Conservation (phyloP, 2,113 vertebrate genomes). For the Eulacestoma nigropectus region DNA sequence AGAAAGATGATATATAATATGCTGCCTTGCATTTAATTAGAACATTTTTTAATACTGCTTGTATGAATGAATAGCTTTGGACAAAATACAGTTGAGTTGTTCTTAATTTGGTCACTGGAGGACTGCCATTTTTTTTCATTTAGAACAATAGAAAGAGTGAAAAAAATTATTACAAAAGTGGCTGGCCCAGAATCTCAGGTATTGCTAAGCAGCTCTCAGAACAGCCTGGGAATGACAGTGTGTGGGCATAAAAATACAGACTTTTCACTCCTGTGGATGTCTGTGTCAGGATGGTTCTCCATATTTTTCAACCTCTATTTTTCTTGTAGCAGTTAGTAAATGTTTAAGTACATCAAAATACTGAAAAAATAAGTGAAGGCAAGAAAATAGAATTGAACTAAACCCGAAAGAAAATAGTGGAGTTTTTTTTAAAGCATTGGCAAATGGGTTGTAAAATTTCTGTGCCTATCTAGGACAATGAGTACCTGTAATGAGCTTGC, state of each 20-base stretch:
- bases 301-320: neutral
- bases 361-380: neutral
- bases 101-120: constrained; percentile 50
- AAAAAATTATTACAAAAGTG: neutral
- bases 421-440: neutral
- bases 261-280: neutral
- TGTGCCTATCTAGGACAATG: neutral
- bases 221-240: neutral
- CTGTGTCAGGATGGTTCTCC: neutral
- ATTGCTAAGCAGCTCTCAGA: neutral
- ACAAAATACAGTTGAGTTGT: neutral
- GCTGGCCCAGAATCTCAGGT: neutral
- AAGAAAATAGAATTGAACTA: neutral
- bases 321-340: neutral
- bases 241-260: neutral
- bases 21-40: constrained; percentile 28
- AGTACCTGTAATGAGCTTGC: neutral
- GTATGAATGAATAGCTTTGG: constrained; percentile 20
- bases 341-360: neutral
- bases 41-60: neutral
- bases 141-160: neutral
- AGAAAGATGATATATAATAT: neutral
- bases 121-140: neutral
- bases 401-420: neutral
- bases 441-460: neutral